A percentile compares a stretch with the other conserved stretches of the same genome.
phyloP scores from a whole-genome alignment of 2,888 invertebrate genomes.

The Margaritifera margaritifera region DNA sequence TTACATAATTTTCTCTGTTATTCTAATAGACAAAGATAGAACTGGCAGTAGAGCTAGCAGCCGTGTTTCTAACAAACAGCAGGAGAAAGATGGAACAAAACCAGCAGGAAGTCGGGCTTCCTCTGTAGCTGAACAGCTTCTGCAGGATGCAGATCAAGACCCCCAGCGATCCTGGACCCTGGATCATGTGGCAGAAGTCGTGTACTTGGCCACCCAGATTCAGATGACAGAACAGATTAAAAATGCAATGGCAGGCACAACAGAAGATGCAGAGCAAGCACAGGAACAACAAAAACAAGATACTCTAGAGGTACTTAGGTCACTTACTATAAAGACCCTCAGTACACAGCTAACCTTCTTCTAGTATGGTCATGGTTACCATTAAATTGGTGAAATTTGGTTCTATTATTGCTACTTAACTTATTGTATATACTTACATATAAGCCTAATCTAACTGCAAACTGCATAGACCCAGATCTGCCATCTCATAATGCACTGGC shows the following conservation, averaged over 20 bases:
- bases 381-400: neutral
- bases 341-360: neutral
- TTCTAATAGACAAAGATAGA: constrained; percentile 20
- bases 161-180: constrained; percentile 62
- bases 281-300: constrained; percentile 58
- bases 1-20: no score
- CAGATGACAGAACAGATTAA: constrained; percentile 63
- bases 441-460: neutral
- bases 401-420: neutral
- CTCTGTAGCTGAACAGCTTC: constrained; percentile 46
- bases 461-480: no score
- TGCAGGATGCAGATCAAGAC: constrained; percentile 31
- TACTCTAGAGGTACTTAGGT: constrained; percentile 53
- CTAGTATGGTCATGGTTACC: no score
- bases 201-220: constrained; percentile 65
- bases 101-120: constrained; percentile 29
- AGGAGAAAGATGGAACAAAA: no score
- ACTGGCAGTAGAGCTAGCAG: constrained; percentile 36
- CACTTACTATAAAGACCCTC: neutral
- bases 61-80: constrained; percentile 14
- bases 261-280: no score
- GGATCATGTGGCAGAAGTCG: constrained; percentile 68
- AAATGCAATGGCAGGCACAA: constrained; percentile 46
- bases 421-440: neutral
- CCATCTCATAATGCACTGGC: no score